Evolutionary conservation across 1,140 invertebrate species (phyloP).

Genomic region (Brachionus paranguensis): DNA sequence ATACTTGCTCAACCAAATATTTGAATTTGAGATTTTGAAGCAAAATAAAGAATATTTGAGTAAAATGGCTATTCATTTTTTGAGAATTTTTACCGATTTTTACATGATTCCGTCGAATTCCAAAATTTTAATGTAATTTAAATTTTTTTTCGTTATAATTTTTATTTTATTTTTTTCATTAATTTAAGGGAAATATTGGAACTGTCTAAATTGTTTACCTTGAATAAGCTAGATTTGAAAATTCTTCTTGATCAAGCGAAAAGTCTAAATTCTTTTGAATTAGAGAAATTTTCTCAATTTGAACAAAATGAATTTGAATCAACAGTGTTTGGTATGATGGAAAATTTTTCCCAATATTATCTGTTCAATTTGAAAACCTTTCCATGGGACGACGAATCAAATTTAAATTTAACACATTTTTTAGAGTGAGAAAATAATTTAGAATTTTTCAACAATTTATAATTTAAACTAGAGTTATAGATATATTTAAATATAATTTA

Average conservation of each 20-base stretch:
- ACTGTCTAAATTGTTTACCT: not conserved
- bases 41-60: not conserved
- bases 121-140: not conserved
- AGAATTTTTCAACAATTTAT: not conserved
- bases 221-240: not conserved
- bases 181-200: not conserved
- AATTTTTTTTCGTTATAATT: not conserved
- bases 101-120: not conserved
- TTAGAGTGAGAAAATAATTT: not conserved
- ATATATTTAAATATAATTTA: not conserved
- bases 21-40: not conserved
- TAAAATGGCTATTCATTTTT: not conserved
- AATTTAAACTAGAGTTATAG: not conserved
- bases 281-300: not conserved
- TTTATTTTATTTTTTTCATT: not conserved
- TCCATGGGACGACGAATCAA: not conserved
- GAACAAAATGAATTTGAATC: not conserved
- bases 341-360: not conserved
- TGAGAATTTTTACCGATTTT: not conserved
- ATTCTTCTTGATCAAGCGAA: not conserved
- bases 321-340: not conserved
- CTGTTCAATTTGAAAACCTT: not conserved
- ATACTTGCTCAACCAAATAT: not conserved
- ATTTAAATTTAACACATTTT: not conserved
- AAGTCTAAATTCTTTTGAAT: not conserved